phyloP scores from a whole-genome alignment of 2,888 invertebrate genomes.

The Pomacea canaliculata region DNA sequence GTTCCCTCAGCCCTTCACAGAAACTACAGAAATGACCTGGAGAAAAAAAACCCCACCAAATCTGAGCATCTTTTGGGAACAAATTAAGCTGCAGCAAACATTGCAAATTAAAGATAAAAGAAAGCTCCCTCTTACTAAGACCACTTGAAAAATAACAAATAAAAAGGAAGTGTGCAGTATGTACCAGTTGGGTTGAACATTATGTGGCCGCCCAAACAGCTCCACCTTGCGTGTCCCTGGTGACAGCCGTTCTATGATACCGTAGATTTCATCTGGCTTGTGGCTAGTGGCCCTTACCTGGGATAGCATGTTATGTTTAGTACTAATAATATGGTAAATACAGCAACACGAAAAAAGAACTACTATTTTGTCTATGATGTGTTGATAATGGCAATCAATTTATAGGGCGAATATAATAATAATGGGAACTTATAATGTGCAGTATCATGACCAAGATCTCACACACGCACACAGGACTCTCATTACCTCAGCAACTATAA shows the following conservation, averaged over 20 bases:
- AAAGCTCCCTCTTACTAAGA: too few species aligned
- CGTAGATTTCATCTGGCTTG: constrained; percentile 98
- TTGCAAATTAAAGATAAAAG: too few species aligned
- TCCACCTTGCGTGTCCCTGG: constrained; percentile 98
- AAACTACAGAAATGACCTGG: not conserved
- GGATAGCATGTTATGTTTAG: not conserved
- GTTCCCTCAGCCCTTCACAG: too few species aligned
- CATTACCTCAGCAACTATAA: constrained; percentile 92
- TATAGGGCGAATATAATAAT: not conserved
- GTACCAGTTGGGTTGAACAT: constrained; percentile 97
- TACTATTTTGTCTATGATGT: too few species aligned
- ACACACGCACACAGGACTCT: not conserved
- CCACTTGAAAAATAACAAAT: too few species aligned
- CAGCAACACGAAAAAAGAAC: too few species aligned
- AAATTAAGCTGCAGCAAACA: too few species aligned
- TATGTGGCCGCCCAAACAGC: constrained; percentile 95
- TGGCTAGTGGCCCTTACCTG: constrained; percentile 92
- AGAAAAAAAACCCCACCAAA: not conserved
- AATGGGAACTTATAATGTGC: not conserved
- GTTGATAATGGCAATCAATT: too few species aligned
- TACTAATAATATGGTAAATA: too few species aligned
- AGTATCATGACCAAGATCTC: not conserved
- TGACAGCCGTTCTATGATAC: constrained; percentile 94
- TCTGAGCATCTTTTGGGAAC: too few species aligned
- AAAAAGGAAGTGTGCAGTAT: too few species aligned